A percentile compares a stretch with the other conserved stretches of the same genome.
phyloP scores from a whole-genome alignment of 2,797 vertebrate species.

The Sciurus vulgaris region DNA sequence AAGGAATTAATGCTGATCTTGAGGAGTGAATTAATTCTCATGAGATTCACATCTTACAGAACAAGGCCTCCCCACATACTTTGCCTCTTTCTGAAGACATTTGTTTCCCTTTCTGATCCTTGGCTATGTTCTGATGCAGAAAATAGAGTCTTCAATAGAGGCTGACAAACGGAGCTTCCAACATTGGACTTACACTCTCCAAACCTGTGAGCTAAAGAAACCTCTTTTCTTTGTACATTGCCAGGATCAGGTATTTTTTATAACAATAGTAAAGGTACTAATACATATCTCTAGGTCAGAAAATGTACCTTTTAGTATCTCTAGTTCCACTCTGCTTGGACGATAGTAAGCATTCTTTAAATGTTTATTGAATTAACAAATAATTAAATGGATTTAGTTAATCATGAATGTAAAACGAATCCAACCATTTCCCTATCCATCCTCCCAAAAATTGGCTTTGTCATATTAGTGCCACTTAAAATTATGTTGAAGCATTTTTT shows the following conservation, averaged over 20 bases:
- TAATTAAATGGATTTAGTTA: background rate
- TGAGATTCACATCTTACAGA: background rate
- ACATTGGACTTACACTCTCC: background rate
- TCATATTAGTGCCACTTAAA: background rate
- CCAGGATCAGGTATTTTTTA: background rate
- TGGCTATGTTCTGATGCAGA: background rate
- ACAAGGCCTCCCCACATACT: background rate
- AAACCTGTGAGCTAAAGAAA: background rate
- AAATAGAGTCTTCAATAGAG: background rate
- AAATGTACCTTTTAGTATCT: background rate
- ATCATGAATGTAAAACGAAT: slow-evolving; percentile 8
- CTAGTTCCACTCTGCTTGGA: background rate
- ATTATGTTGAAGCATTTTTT: slow-evolving; percentile 1
- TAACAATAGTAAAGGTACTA: background rate
- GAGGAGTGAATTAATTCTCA: background rate
- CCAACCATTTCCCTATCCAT: background rate
- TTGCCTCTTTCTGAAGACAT: background rate
- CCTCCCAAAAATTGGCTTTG: background rate
- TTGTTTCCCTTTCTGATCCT: background rate
- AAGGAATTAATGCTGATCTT: background rate
- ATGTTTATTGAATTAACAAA: background rate
- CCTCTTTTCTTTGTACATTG: background rate
- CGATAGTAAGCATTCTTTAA: background rate
- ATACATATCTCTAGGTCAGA: background rate
- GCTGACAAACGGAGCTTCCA: background rate